Percentiles rank a stretch among this genome's conserved stretches.
phyloP scores from a whole-genome alignment of 64 coral and sea anemone species.

The Acropora tenuis region DNA sequence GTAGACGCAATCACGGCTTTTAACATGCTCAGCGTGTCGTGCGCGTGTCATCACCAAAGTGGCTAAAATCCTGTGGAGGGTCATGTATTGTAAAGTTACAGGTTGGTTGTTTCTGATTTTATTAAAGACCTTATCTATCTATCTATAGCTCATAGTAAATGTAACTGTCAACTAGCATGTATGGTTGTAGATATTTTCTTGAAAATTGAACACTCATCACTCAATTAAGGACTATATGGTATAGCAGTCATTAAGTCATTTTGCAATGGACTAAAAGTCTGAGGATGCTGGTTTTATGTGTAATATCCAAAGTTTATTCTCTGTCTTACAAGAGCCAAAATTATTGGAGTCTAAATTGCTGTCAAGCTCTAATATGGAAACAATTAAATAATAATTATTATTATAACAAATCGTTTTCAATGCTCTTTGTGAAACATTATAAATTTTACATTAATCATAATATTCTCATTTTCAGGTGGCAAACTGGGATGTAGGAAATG shows the following conservation, averaged over 20 bases:
- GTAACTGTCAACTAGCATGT: neutral
- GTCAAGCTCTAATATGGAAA: neutral
- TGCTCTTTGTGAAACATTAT: conserved; percentile 3
- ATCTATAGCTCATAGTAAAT: neutral
- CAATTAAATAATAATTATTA: no score
- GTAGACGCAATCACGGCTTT: no score
- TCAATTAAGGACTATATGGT: conserved; percentile 2
- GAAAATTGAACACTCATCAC: conserved; percentile 4
- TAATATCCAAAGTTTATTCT: no score
- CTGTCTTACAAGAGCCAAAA: no score
- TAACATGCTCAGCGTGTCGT: no score
- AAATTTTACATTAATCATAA: neutral
- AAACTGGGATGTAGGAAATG: conserved; percentile 65
- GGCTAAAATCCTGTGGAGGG: no score
- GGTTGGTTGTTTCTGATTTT: no score
- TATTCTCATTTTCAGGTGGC: conserved; percentile 27
- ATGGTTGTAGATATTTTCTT: neutral
- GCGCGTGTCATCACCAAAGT: no score
- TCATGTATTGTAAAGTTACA: no score
- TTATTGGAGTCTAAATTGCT: neutral
- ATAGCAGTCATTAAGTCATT: conserved; percentile 4
- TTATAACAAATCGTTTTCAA: neutral
- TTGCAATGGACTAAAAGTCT: conserved; percentile 9
- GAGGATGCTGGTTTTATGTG: neutral
- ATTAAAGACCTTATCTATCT: neutral